These are phyloP conservation scores for Rhagophthalmus giganteus DNA, from an alignment of 2,888 invertebrate genomes.

Conservation along the genomic window DNA sequence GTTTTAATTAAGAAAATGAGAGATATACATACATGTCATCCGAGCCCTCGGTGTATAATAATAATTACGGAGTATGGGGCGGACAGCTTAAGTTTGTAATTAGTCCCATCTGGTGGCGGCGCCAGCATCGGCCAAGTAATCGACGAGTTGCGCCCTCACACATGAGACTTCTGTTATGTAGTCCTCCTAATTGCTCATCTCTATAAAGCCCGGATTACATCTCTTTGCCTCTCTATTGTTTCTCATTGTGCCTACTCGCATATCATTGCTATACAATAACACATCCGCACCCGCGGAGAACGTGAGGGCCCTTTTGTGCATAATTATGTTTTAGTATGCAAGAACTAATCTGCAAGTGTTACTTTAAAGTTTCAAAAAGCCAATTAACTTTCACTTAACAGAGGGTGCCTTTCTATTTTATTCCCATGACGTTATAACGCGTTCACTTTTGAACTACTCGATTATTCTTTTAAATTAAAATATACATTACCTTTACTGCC, in stretches of 20 bases:
- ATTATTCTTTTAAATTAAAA: neutral
- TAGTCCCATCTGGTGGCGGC: constrained; percentile 57
- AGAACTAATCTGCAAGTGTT: constrained; percentile 24
- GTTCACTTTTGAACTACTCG: neutral
- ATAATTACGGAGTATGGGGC: constrained; percentile 30
- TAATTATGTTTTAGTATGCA: constrained; percentile 24
- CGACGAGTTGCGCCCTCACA: constrained; percentile 56
- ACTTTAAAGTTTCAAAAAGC: constrained; percentile 12
- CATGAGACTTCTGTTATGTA: constrained; percentile 54
- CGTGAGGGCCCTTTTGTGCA: constrained; percentile 16
- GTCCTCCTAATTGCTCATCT: constrained; percentile 53
- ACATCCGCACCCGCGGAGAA: constrained; percentile 18
- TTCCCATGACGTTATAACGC: neutral
- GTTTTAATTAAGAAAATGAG: constrained; percentile 30
- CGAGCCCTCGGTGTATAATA: constrained; percentile 29
- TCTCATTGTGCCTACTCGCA: constrained; percentile 19
- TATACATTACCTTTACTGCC: too few relatives aligned
- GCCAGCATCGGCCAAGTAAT: constrained; percentile 54
- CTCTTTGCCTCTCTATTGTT: constrained; percentile 31
- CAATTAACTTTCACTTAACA: constrained; percentile 19
- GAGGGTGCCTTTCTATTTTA: neutral
- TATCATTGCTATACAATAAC: constrained; percentile 25
- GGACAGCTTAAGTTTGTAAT: constrained; percentile 55
- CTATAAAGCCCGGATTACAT: constrained; percentile 52
- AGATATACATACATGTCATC: constrained; percentile 29